Evolutionary conservation across 30 jellyfish, hydroid and myxozoan genomes (phyloP).

Genomic region (Turritopsis rubra): DNA sequence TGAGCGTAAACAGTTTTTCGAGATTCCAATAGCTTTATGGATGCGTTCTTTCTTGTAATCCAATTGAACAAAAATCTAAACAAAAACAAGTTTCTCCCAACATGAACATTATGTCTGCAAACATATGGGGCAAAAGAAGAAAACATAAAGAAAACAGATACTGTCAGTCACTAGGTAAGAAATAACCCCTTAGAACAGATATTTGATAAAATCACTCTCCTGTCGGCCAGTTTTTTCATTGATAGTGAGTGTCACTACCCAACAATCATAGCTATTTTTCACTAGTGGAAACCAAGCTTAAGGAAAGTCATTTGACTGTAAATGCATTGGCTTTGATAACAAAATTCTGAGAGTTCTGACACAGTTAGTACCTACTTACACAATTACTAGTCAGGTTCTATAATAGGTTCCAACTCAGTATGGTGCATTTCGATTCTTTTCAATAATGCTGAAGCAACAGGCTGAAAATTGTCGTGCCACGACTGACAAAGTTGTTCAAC

Average conservation of each 20-base stretch:
- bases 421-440: conserved; percentile 43
- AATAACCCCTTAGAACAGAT: too few relatives aligned
- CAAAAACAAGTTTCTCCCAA: background rate
- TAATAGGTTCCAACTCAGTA: conserved; percentile 66
- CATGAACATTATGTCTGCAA: too few relatives aligned
- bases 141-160: background rate
- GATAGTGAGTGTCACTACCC: too few relatives aligned
- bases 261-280: too few relatives aligned
- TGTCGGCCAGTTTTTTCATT: too few relatives aligned
- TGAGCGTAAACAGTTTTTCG: background rate
- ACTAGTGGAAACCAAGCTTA: background rate
- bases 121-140: too few relatives aligned
- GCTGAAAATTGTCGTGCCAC: conserved; percentile 74
- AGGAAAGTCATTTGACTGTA: too few relatives aligned
- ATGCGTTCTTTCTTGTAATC: background rate
- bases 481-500: conserved; percentile 38
- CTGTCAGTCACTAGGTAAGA: background rate
- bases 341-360: too few relatives aligned
- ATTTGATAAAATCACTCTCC: too few relatives aligned
- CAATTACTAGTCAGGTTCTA: background rate
- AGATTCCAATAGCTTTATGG: background rate
- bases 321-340: too few relatives aligned
- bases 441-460: conserved; percentile 47
- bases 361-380: too few relatives aligned
- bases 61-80: background rate